These are phyloP conservation scores for Drosophila tani DNA, from an alignment of 1,140 invertebrate genomes.

Conservation along the genomic window DNA sequence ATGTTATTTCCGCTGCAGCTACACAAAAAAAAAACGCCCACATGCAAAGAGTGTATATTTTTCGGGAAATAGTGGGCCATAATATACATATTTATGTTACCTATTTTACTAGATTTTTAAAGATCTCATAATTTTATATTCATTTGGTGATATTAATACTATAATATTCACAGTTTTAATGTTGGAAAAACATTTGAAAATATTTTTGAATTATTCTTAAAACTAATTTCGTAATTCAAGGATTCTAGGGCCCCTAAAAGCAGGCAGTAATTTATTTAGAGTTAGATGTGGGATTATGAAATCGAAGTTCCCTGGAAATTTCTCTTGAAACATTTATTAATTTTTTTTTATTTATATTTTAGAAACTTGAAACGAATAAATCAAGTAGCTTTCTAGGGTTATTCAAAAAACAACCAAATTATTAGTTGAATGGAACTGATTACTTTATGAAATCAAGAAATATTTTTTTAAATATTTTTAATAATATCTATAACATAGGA, in stretches of 20 bases:
- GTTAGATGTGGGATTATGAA: neutral
- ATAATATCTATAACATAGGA: too few species aligned
- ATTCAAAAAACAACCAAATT: neutral
- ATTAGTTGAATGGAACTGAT: neutral
- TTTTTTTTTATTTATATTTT: neutral
- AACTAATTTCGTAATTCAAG: too few species aligned
- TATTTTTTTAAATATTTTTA: too few species aligned
- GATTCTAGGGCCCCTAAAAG: neutral
- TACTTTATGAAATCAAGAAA: neutral
- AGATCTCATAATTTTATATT: too few species aligned
- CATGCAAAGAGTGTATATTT: neutral
- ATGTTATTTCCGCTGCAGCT: constrained; percentile 38
- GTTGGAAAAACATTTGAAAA: too few species aligned
- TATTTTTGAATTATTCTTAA: too few species aligned
- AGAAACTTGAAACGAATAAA: neutral
- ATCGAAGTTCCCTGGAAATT: too few species aligned
- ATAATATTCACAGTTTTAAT: neutral
- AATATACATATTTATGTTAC: neutral
- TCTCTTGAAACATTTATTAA: neutral
- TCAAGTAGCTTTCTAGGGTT: accelerated
- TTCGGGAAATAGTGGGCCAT: neutral
- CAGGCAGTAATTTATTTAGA: neutral
- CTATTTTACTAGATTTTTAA: neutral
- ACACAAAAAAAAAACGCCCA: neutral
- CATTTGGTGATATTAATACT: neutral